Base-by-base conservation (phyloP, 2,113 vertebrate species). In the Salvelinus fontinalis region DNA sequence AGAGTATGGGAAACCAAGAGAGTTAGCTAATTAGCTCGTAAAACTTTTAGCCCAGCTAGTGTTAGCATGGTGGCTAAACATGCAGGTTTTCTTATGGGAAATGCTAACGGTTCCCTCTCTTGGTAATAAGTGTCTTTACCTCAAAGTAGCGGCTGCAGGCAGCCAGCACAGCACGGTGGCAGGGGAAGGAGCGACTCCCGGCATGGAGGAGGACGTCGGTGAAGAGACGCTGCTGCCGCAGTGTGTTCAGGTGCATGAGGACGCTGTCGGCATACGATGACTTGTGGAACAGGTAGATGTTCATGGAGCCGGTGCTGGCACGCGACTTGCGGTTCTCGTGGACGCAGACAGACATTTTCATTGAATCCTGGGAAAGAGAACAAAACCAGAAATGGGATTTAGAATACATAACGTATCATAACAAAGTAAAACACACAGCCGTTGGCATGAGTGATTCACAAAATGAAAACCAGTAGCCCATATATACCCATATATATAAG, bases 81-180 rank as follows among this genome's bases (percentile, higher is more conserved):
- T 4, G 51, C 39, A 44, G 11, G 39, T 44, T 44, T 44, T 44
- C 39, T 9, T 44, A 11, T 44, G 9, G 2, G 9, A 11, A 44
- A 44, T 44, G 39, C 9, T 44, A 44, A 44, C 2, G 39, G 39
- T 44, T 44, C 16, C 51, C 12, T 54, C 13, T 54, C 51, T 54
- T 54, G 49, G 49, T 18, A 54, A 13, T 3, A 54, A 54, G 49
- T 13, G 51, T 18, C 16, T 18, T 54, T 54, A 54, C 51, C 86
- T 95, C 94, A 14, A 95, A 95, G 83, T 95, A 95, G 48, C 94
- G 93, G 83, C 95, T 95, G 87, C 94, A 95, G 48, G 95, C 94
- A 0, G 94, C 95, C 81, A 95, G 88, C 73, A 95, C 95, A 0
- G 93, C 95, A 0, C 94, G 93, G 44, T 95, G 94, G 84, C 95